Evolutionary conservation across 1,140 invertebrate species (phyloP).

Genomic region (Eupristina koningsbergeri): DNA sequence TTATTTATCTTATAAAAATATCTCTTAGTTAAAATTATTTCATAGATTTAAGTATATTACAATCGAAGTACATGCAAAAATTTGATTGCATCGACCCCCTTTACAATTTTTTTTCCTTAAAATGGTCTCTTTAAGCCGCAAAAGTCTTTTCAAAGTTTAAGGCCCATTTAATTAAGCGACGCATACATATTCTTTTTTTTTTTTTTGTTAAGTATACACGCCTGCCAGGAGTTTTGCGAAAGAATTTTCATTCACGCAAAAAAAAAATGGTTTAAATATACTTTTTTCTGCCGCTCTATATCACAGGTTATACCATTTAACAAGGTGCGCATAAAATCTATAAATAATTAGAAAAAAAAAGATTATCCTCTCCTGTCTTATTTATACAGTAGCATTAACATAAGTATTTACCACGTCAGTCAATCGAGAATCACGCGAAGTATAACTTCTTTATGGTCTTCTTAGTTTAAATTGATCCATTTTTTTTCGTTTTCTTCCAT

Average conservation of each 20-base stretch:
- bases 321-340: constrained; percentile 63
- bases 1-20: constrained; percentile 16
- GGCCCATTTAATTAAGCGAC: constrained; percentile 27
- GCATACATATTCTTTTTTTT: not conserved
- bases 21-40: too few relatives aligned
- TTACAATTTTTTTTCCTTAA: not conserved
- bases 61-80: constrained; percentile 24
- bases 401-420: constrained; percentile 53
- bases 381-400: constrained; percentile 46
- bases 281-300: constrained; percentile 62
- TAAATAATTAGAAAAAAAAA: constrained; percentile 50
- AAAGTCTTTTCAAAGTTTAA: constrained; percentile 24
- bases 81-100: constrained; percentile 37
- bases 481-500: not conserved
- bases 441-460: constrained; percentile 53
- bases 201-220: not conserved
- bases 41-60: constrained; percentile 26
- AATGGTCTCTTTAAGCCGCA: constrained; percentile 18
- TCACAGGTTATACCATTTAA: constrained; percentile 71
- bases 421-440: constrained; percentile 60
- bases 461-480: constrained; percentile 45
- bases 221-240: not conserved
- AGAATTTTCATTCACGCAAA: constrained; percentile 41
- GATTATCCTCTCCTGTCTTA: constrained; percentile 41
- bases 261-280: constrained; percentile 43